phyloP scores from a whole-genome alignment of 1,140 invertebrate species.

The Wiebesia pumilae region DNA sequence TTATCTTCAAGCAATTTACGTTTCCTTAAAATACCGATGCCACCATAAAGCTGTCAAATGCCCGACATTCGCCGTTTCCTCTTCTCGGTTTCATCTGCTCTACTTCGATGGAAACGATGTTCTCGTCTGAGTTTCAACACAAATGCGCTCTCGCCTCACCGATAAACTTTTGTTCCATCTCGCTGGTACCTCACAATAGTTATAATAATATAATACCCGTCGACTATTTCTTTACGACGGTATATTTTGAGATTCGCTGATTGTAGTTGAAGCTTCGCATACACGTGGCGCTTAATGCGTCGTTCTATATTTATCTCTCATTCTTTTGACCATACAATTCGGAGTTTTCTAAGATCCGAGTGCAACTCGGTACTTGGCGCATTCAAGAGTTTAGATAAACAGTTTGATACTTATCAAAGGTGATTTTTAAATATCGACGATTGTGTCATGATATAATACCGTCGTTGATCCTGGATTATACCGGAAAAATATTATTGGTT shows the following conservation, averaged over 20 bases:
- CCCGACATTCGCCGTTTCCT: background rate
- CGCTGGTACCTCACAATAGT: constrained; percentile 5
- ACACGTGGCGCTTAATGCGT: constrained; percentile 10
- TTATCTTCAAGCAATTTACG: background rate
- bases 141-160: too few relatives aligned
- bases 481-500: background rate
- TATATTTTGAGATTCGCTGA: constrained; percentile 33
- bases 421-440: background rate
- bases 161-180: background rate
- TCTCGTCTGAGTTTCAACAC: background rate
- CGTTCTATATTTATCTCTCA: constrained; percentile 39
- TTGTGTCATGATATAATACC: background rate
- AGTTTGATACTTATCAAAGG: background rate
- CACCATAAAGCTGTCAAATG: background rate
- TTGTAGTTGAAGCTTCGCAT: background rate
- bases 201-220: background rate
- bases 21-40: background rate
- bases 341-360: background rate
- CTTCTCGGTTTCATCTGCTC: background rate
- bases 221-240: background rate
- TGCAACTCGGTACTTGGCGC: background rate
- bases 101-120: background rate
- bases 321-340: background rate
- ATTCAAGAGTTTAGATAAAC: background rate
- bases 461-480: background rate